phyloP scores from a whole-genome alignment of 2,113 vertebrate genomes.

The Tragelaphus imberbis region DNA sequence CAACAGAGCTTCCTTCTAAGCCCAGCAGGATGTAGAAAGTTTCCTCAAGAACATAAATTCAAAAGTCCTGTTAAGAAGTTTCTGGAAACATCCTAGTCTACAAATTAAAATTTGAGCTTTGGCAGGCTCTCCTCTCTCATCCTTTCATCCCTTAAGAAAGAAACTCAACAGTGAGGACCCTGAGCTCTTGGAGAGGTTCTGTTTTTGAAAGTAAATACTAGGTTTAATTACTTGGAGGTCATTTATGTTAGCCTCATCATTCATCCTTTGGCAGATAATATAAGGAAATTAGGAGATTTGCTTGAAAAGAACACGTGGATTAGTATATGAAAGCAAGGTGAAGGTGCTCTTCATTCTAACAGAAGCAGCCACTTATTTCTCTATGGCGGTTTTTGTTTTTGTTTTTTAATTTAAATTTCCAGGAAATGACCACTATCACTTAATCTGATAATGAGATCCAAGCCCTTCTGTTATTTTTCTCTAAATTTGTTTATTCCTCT shows the following conservation, averaged over 20 bases:
- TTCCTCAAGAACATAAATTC: conserved; percentile 50
- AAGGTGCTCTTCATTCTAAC: neutral
- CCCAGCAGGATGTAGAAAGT: conserved; percentile 13
- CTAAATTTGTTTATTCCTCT: conserved; percentile 7
- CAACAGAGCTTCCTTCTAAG: neutral
- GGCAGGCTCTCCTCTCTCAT: conserved; percentile 1
- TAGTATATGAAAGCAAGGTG: neutral
- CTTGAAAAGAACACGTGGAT: conserved; percentile 22
- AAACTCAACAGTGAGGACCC: neutral
- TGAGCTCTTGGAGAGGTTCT: neutral
- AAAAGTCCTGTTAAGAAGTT: conserved; percentile 46
- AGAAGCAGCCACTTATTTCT: neutral
- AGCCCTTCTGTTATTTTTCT: neutral
- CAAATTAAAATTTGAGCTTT: conserved; percentile 53
- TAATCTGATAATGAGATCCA: neutral
- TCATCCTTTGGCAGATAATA: neutral
- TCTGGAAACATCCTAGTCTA: conserved; percentile 33
- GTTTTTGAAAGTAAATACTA: conserved; percentile 18
- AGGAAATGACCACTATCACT: neutral
- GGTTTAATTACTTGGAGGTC: conserved; percentile 33
- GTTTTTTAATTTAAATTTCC: neutral
- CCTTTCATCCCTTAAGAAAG: neutral
- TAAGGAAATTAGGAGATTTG: neutral
- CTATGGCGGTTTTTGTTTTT: neutral
- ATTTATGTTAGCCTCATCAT: neutral